Base-by-base conservation (phyloP, 2,113 vertebrate genomes). In the Coptodon rendalli region DNA sequence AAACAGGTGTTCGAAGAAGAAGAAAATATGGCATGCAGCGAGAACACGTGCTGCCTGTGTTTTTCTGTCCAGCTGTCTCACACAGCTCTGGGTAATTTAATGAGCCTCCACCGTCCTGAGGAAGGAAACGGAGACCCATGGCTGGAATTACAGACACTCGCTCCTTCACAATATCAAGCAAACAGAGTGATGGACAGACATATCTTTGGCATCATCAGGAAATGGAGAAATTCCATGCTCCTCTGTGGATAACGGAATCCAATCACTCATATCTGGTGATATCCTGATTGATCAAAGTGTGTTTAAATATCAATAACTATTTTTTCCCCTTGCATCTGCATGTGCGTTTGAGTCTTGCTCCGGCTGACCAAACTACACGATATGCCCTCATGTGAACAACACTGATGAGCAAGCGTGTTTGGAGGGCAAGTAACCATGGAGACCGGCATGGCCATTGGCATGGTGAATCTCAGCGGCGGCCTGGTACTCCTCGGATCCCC, bases 71-170 rank as follows among this genome's bases (percentile, higher is more conserved):
- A 57, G 85, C 89, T 87, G 78, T 85, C 80, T 82, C 63, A 9
- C 82, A 80, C 71, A 71, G 76, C 56, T 81, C 83, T 61, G 73
- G 38, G 84, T 93, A 93, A 95, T 90, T 76, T 84, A 92, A 95
- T 90, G 87, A 91, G 81, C 68, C 81, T 80, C 84, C n/a, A 81
- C 40, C 71, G 86, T 91, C 53, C 90, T 84, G 50, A 90, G 85
- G 86, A 84, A 88, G 92, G 94, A 96, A 95, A 93, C 91, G 81
- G 95, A 95, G 91, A 93, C 91, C 81, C 4, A 2, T 59, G 92
- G 86, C 93, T 97, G 95, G 89, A 96, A 97, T 97, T 97, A 95
- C 96, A 96, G 82, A 88, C 82, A 48, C 56, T 29, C 2, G 17
- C 86, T 90, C 90, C 56, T 83, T 84, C 63, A 88, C 81, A 56